Evolutionary conservation across 2,888 invertebrate species (phyloP).

Genomic region (Oconnorella tubifera): DNA sequence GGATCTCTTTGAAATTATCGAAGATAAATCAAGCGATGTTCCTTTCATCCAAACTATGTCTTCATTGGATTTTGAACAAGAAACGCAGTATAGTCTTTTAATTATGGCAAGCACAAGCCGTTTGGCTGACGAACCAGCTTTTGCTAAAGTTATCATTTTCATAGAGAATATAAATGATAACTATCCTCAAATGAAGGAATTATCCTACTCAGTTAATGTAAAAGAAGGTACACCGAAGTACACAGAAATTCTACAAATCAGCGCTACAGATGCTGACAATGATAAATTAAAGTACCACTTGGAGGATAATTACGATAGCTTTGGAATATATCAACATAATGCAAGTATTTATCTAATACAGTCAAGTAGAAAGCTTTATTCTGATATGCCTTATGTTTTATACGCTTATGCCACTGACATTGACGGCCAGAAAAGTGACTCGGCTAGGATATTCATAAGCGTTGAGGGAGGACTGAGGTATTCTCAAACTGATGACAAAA

Average conservation of each 20-base stretch:
- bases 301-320: not conserved
- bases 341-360: constrained; percentile 8
- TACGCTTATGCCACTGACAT: constrained; percentile 21
- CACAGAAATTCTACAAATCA: not conserved
- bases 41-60: constrained; percentile 51
- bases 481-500: not conserved
- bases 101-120: constrained; percentile 54
- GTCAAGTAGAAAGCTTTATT: constrained; percentile 1
- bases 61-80: constrained; percentile 74
- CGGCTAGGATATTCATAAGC: constrained; percentile 20
- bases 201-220: constrained; percentile 16
- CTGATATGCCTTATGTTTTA: not conserved
- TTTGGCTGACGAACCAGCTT: constrained; percentile 69
- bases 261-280: constrained; percentile 7
- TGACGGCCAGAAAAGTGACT: constrained; percentile 21
- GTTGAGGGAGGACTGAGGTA: constrained; percentile 17
- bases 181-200: constrained; percentile 25
- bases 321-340: constrained; percentile 13
- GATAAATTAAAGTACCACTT: constrained; percentile 9
- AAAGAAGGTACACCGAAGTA: not conserved
- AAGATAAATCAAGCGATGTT: constrained; percentile 11
- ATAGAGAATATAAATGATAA: constrained; percentile 32
- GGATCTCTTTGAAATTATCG: constrained; percentile 27
- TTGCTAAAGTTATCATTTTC: constrained; percentile 22
- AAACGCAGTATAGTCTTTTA: constrained; percentile 69